Evolutionary conservation across 1,140 invertebrate species (phyloP).

Genomic region (Heliconius himera): DNA sequence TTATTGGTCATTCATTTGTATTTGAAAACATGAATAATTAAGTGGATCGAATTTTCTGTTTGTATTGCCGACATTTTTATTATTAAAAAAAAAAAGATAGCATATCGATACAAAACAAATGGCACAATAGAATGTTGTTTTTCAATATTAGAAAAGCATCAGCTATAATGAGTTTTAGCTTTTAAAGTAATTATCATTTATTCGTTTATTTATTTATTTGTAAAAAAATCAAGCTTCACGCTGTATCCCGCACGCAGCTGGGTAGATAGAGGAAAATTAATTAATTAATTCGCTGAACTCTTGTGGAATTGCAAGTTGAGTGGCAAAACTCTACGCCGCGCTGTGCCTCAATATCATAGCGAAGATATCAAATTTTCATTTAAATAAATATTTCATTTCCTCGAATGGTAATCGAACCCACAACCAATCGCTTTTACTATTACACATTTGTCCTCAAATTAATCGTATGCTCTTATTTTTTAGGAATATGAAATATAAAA

Average conservation of each 20-base stretch:
- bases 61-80: constrained; percentile 13
- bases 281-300: too few relatives aligned
- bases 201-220: neutral
- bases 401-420: too few relatives aligned
- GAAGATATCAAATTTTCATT: too few relatives aligned
- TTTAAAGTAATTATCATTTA: neutral
- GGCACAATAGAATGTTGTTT: neutral
- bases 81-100: constrained; percentile 10
- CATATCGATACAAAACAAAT: constrained; percentile 15
- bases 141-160: constrained; percentile 14
- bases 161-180: neutral
- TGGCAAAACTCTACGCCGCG: too few relatives aligned
- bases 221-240: neutral
- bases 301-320: too few relatives aligned
- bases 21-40: constrained; percentile 19
- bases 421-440: too few relatives aligned
- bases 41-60: constrained; percentile 16
- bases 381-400: too few relatives aligned
- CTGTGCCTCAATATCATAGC: too few relatives aligned
- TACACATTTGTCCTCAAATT: too few relatives aligned
- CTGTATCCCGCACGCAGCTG: neutral
- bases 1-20: constrained; percentile 27
- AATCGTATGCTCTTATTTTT: too few relatives aligned
- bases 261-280: too few relatives aligned
- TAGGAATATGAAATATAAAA: neutral